Percentiles rank a stretch among this genome's conserved stretches.
These are phyloP conservation scores for Neodon shergylaensis DNA, from an alignment of 2,113 vertebrate species.

Conservation along the genomic window DNA sequence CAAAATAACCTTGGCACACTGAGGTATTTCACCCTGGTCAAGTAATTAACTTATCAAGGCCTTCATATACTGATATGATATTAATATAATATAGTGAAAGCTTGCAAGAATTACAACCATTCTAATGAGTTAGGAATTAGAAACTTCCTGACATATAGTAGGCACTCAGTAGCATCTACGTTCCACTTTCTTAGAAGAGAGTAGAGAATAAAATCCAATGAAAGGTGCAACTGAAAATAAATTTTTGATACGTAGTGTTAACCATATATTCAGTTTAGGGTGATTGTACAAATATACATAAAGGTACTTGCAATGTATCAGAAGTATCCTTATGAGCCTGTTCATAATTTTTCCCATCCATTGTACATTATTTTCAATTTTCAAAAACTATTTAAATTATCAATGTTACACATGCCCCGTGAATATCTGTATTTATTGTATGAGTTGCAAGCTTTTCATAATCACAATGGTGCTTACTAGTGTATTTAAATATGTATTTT, in stretches of 20 bases:
- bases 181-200: not conserved
- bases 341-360: not conserved
- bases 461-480: constrained; percentile 9
- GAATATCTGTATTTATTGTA: not conserved
- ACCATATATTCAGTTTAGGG: not conserved
- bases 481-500: constrained; percentile 60
- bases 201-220: not conserved
- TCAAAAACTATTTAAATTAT: constrained; percentile 1
- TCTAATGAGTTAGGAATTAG: not conserved
- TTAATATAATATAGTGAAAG: not conserved
- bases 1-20: not conserved
- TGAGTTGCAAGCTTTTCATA: not conserved
- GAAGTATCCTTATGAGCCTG: not conserved
- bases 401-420: not conserved
- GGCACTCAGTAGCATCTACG: not conserved
- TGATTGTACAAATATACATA: not conserved
- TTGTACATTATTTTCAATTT: not conserved
- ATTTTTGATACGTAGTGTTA: not conserved
- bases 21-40: not conserved
- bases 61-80: constrained; percentile 15
- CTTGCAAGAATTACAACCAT: constrained; percentile 31
- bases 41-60: not conserved
- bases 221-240: not conserved
- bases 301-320: not conserved
- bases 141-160: not conserved